A percentile compares a stretch with the other conserved stretches of the same genome.
Evolutionary conservation across 2,888 invertebrate species (phyloP).

Genomic region (Lochmaea capreae): DNA sequence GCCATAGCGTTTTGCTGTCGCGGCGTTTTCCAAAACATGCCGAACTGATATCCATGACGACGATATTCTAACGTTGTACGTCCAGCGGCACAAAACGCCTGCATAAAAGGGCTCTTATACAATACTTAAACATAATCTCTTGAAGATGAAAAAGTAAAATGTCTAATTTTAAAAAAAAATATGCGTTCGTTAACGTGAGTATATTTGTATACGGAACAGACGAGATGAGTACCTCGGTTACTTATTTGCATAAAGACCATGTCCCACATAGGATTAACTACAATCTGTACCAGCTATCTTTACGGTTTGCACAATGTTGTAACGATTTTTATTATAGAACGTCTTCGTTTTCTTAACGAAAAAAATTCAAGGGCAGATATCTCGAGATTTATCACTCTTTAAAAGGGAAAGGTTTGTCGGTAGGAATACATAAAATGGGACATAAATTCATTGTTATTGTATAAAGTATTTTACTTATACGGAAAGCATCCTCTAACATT

Average conservation of each 20-base stretch:
- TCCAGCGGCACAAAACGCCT: too few species aligned
- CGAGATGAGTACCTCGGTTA: constrained; percentile 28
- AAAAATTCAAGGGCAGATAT: constrained; percentile 30
- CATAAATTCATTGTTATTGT: constrained; percentile 24
- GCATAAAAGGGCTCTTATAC: too few species aligned
- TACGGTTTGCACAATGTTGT: constrained; percentile 28
- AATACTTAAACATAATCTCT: too few species aligned
- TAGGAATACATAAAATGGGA: constrained; percentile 18
- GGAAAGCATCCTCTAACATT: background rate
- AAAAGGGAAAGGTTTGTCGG: constrained; percentile 34
- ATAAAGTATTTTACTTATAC: background rate
- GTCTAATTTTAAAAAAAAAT: background rate
- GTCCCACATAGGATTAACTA: constrained; percentile 48
- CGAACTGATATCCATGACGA: too few species aligned
- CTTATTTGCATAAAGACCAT: constrained; percentile 53
- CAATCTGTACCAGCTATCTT: constrained; percentile 26
- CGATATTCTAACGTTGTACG: too few species aligned
- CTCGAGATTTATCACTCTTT: constrained; percentile 26
- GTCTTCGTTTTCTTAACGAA: constrained; percentile 26
- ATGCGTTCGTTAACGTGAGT: background rate
- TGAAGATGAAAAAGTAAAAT: too few species aligned
- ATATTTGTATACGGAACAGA: constrained; percentile 23
- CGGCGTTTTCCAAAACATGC: too few species aligned
- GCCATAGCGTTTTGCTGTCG: too few species aligned
- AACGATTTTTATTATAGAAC: constrained; percentile 33